Evolutionary conservation across 2,888 invertebrate species (phyloP).

Genomic region (Ptilodon capucinus): DNA sequence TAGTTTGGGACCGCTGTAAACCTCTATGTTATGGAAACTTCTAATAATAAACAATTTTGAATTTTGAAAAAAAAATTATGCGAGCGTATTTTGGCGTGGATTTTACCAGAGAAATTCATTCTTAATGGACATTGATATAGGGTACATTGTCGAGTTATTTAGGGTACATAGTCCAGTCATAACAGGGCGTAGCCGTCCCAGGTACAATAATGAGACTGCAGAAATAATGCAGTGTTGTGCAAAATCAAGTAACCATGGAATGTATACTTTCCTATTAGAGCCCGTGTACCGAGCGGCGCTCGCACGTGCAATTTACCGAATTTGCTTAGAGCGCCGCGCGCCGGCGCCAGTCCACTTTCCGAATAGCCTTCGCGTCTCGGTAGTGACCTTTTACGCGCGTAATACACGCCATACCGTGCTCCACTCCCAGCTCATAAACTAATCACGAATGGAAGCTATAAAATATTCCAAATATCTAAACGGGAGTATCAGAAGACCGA

Average conservation of each 20-base stretch:
- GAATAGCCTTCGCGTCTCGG: slow-evolving; percentile 79
- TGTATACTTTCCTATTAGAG: slow-evolving; percentile 32
- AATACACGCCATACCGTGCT: slow-evolving; percentile 55
- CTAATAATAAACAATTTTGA: no score
- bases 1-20: no score
- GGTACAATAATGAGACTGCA: slow-evolving; percentile 5
- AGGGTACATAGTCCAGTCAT: not conserved
- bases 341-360: slow-evolving; percentile 79
- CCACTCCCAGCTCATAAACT: slow-evolving; percentile 59
- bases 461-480: slow-evolving; percentile 37
- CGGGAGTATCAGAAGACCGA: no score
- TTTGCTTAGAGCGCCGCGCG: slow-evolving; percentile 61
- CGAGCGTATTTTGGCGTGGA: no score
- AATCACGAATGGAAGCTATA: slow-evolving; percentile 37
- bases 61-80: no score
- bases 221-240: slow-evolving; percentile 15
- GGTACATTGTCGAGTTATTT: no score
- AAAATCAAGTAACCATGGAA: slow-evolving; percentile 20
- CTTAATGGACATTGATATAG: no score
- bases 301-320: slow-evolving; percentile 62
- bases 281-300: slow-evolving; percentile 5
- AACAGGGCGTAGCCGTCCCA: not conserved
- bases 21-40: no score
- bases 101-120: no score
- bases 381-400: slow-evolving; percentile 77